Evolutionary conservation across 2,797 vertebrate species (phyloP), one percentile per base, ranked within the genome.

Genomic region (Alcedo quadribrachys): DNA sequence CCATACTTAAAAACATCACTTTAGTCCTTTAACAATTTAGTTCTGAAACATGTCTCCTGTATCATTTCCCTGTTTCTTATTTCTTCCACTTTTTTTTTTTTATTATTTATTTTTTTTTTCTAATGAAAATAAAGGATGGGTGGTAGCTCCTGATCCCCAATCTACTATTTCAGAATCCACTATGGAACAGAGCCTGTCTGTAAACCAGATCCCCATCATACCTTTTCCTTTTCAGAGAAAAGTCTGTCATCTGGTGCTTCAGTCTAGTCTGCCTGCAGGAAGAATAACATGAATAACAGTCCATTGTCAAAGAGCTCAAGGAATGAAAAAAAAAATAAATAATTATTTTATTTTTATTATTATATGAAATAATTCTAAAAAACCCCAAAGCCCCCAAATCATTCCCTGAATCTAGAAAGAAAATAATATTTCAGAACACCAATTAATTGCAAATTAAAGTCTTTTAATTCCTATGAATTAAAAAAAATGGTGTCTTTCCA

Each of bases 1-100:
- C 95, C 61, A 30, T 93, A 92, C 92, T 95, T 93, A 94, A 96
- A 92, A 96, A 85, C 83, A 80, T 81, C 54, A 74, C 80, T 97
- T 95, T 57, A 33, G 65, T 95, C 80, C 91, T 95, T 95, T 75
- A 94, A 85, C 50, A 95, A 94, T 81, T 96, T 67, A 25, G 84
- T 95, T 84, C 88, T 94, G 87, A 96, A 93, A 89, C 30, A 35
- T 53, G n/a, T 87, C 78, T 92, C 93, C 95, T 92, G 46, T 51
- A 67, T 37, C 2, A 37, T 95, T 96, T 94, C 18, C 18, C 24
- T 61, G 27, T 65, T 68, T 82, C 48, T 92, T 60, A n/a, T 35
- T 71, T 69, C 45, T 76, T 85, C 8, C 8, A 50, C 3, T 4
- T 65, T 21, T 57, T 53, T 8, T 7, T 30, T 30, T 3, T 13